Conservation (phyloP, 1,140 invertebrate species). For the Acromyrmex echinatior region DNA sequence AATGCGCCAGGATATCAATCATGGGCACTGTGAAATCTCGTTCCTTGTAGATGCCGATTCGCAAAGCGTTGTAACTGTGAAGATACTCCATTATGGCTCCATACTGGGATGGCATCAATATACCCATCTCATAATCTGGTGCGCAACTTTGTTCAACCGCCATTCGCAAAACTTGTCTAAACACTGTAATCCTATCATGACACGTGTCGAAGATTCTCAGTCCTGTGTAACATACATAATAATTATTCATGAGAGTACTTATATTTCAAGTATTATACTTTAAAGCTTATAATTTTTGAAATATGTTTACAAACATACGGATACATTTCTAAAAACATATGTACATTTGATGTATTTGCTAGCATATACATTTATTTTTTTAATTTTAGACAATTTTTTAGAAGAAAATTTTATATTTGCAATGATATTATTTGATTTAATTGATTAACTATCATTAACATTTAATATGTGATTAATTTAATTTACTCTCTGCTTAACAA, state of each 20-base stretch:
- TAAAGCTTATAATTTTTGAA: not conserved
- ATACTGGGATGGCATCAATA: conserved; percentile 78
- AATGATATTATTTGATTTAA: no score
- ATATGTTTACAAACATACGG: not conserved
- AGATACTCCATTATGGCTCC: conserved; percentile 76
- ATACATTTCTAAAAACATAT: no score
- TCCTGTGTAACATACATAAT: conserved; percentile 71
- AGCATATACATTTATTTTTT: no score
- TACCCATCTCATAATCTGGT: conserved; percentile 80
- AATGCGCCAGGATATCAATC: conserved; percentile 78
- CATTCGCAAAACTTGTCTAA: conserved; percentile 79
- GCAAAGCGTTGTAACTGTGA: conserved; percentile 76
- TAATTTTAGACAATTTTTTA: no score
- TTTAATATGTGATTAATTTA: no score
- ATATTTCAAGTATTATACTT: not conserved
- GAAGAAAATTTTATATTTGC: no score
- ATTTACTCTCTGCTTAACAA: no score
- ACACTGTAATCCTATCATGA: conserved; percentile 79
- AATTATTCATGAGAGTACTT: not conserved
- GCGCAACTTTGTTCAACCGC: conserved; percentile 79
- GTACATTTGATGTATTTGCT: no score
- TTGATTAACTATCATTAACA: no score
- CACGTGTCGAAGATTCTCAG: conserved; percentile 83
- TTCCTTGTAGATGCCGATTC: conserved; percentile 78
- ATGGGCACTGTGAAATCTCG: conserved; percentile 77